Evolutionary conservation across 2,888 invertebrate species (phyloP), one percentile per base, ranked within the genome.

Genomic region (Rhamphomyia laevipes): DNA sequence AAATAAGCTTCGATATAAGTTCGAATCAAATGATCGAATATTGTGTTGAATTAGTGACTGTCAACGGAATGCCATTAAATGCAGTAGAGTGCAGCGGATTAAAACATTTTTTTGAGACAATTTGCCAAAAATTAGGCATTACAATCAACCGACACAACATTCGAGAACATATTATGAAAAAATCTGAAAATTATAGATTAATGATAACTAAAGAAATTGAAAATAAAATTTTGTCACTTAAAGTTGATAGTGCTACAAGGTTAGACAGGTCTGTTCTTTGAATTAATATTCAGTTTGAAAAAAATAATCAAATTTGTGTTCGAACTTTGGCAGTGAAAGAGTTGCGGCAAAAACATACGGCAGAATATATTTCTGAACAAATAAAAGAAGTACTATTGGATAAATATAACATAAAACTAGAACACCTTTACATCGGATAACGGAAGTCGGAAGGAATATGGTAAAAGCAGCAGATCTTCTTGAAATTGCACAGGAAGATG

Each of bases 221-320:
- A 43, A 43, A 21, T 23, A 43, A 43, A 43, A n/a, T 43, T 1
- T 7, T 43, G 15, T 43, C 43, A 43, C n/a, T 43, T 30, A 43
- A 31, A 43, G 31, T 43, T 13, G 43, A 18, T 43, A 23, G 23
- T 23, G 43, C 43, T 4, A 23, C 43, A n/a, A n/a, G n/a, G n/a
- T n/a, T n/a, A n/a, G n/a, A n/a, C n/a, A n/a, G n/a, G n/a, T n/a
- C n/a, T n/a, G 16, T 43, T 4, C 27, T 43, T 43, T 13, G 31
- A 43, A 43, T 43, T 9, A 43, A 43, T 16, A 31, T 31, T 16
- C 43, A 43, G 31, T 43, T 43, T 15, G 43, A 30, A 16, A 43
- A 31, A n/a, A 43, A 43, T 30, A 30, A 30, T 15, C n/a, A 43
- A 43, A 43, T 43, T 9, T 30, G 10, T 31, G 15, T 43, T 15